Percentiles rank a stretch among this genome's conserved stretches.
Conservation (phyloP, 2,797 vertebrate genomes). For the Channallabes apus region DNA sequence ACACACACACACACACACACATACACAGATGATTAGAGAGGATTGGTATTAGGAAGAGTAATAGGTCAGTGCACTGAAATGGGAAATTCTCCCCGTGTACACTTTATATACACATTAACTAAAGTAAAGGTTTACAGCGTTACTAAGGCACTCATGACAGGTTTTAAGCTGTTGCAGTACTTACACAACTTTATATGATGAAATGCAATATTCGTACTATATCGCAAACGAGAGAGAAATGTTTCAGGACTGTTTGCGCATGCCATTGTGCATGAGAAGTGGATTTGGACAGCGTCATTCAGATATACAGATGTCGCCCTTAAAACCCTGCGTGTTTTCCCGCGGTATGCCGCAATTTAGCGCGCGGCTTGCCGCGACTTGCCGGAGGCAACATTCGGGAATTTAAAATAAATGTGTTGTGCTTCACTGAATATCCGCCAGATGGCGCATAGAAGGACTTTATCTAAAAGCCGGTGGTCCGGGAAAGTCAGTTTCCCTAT, state of each 20-base stretch:
- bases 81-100: neutral
- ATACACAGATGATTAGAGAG: neutral
- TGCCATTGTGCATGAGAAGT: too few relatives aligned
- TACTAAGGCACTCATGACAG: neutral
- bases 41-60: neutral
- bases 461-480: too few relatives aligned
- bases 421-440: too few relatives aligned
- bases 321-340: too few relatives aligned
- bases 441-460: too few relatives aligned
- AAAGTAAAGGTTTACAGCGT: neutral
- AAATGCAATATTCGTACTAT: neutral
- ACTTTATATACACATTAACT: constrained; percentile 1
- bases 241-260: neutral
- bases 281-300: neutral
- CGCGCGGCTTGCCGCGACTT: too few relatives aligned
- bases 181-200: neutral
- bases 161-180: neutral
- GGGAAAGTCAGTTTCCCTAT: too few relatives aligned
- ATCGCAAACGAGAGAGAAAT: neutral
- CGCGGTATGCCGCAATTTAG: too few relatives aligned
- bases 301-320: too few relatives aligned
- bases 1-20: too few relatives aligned
- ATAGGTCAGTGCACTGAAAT: neutral
- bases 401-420: too few relatives aligned
- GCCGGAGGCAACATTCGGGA: too few relatives aligned